Conservation (phyloP, 2,888 invertebrate species). For the Leucophora obtusa region DNA sequence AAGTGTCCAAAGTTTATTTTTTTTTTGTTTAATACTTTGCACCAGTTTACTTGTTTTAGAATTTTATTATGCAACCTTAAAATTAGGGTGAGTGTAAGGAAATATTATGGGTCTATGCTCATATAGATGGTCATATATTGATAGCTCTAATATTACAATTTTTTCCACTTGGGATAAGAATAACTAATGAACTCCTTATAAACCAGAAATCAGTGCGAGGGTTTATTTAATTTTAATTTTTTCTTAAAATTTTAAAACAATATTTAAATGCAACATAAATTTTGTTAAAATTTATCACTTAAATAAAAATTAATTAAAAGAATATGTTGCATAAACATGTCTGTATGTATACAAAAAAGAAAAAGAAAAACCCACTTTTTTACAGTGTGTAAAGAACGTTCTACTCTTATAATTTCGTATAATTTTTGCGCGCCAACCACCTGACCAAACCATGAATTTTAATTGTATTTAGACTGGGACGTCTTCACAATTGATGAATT, state of each 20-base stretch:
- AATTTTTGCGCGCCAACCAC: not conserved
- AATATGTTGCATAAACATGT: slow-evolving; percentile 42
- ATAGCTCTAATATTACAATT: no score
- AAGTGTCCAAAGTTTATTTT: slow-evolving; percentile 11
- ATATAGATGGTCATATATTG: no score
- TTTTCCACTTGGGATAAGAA: no score
- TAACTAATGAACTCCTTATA: no score
- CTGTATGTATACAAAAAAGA: not conserved
- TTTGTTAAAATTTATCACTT: slow-evolving; percentile 39
- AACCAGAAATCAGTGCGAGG: no score
- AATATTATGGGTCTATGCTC: no score
- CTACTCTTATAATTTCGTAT: not conserved
- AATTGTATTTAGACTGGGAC: not conserved
- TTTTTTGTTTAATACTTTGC: slow-evolving; percentile 17
- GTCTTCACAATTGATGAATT: slow-evolving; percentile 29
- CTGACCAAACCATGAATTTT: slow-evolving; percentile 3
- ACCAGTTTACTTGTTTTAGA: slow-evolving; percentile 35
- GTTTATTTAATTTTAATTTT: not conserved
- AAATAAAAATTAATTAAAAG: slow-evolving; percentile 52
- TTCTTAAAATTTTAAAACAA: not conserved
- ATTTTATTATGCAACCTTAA: slow-evolving; percentile 32
- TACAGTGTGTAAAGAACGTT: not conserved
- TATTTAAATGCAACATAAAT: not conserved
- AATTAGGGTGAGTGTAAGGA: not conserved
- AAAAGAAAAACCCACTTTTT: slow-evolving; percentile 14